These are phyloP conservation scores for Macquaria ambigua DNA, from an alignment of 2,113 vertebrate species.

Conservation along the genomic window DNA sequence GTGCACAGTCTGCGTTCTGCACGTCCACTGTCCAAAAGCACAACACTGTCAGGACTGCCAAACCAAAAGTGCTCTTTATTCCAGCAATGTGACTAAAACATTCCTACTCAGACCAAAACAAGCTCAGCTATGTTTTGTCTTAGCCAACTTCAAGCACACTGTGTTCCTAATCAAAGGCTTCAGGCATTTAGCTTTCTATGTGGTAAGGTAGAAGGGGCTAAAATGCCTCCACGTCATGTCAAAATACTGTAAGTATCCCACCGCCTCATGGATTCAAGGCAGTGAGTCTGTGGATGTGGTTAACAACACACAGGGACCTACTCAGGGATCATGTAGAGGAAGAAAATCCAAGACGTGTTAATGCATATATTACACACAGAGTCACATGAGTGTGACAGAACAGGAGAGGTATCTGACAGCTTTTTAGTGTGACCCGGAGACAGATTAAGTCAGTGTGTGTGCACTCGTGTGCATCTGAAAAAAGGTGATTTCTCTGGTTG, in stretches of 20 bases:
- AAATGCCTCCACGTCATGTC: constrained; percentile 38
- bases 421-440: constrained; percentile 8
- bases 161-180: constrained; percentile 44
- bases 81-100: constrained; percentile 71
- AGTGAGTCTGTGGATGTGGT: constrained; percentile 31
- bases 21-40: constrained; percentile 20
- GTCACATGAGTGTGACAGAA: constrained; percentile 23
- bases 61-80: constrained; percentile 63
- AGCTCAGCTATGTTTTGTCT: constrained; percentile 70
- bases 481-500: constrained; percentile 29
- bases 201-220: constrained; percentile 31
- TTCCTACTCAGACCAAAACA: constrained; percentile 75
- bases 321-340: constrained; percentile 10
- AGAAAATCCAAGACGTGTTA: constrained; percentile 34
- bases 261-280: constrained; percentile 17
- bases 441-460: constrained; percentile 35
- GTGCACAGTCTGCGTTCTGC: constrained; percentile 11
- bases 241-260: constrained; percentile 1
- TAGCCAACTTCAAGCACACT: constrained; percentile 41
- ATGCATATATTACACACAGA: constrained; percentile 29
- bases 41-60: constrained; percentile 40
- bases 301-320: constrained; percentile 27
- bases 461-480: constrained; percentile 13
- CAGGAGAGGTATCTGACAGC: constrained; percentile 36
- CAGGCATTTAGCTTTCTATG: constrained; percentile 47